Conservation (phyloP, 1,140 invertebrate genomes). For the Danaus melanippus region DNA sequence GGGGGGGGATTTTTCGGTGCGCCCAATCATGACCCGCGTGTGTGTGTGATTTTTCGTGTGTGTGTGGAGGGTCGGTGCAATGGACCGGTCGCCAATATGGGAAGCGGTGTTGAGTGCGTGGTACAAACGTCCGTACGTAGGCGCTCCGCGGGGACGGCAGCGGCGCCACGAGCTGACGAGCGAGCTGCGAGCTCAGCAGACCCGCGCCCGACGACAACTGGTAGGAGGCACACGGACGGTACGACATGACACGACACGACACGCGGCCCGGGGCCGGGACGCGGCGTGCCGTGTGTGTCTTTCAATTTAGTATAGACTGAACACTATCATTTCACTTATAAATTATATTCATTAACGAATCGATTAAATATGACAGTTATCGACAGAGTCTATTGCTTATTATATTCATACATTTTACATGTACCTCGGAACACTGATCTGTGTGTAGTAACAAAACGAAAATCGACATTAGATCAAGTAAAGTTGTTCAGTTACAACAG, state of each 20-base stretch:
- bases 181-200: slow-evolving; percentile 73
- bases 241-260: slow-evolving; percentile 12
- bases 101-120: slow-evolving; percentile 71
- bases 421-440: too few relatives aligned
- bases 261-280: slow-evolving; percentile 3
- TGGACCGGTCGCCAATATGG: slow-evolving; percentile 52
- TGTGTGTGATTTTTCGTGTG: slow-evolving; percentile 19
- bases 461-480: too few relatives aligned
- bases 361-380: too few relatives aligned
- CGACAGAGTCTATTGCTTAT: too few relatives aligned
- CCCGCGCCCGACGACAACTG: slow-evolving; percentile 44
- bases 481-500: too few relatives aligned
- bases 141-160: slow-evolving; percentile 57
- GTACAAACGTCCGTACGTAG: slow-evolving; percentile 71
- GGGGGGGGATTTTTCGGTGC: slow-evolving; percentile 3
- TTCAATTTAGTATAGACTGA: too few relatives aligned
- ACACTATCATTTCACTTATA: too few relatives aligned
- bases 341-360: too few relatives aligned
- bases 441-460: too few relatives aligned
- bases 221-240: slow-evolving; percentile 16
- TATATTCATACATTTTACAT: too few relatives aligned
- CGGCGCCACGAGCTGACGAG: slow-evolving; percentile 74
- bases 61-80: slow-evolving; percentile 21
- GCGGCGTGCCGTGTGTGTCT: background rate
- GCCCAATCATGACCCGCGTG: slow-evolving; percentile 18